Evolutionary conservation across 2,888 invertebrate species (phyloP).

Genomic region (Orthosia gothica): DNA sequence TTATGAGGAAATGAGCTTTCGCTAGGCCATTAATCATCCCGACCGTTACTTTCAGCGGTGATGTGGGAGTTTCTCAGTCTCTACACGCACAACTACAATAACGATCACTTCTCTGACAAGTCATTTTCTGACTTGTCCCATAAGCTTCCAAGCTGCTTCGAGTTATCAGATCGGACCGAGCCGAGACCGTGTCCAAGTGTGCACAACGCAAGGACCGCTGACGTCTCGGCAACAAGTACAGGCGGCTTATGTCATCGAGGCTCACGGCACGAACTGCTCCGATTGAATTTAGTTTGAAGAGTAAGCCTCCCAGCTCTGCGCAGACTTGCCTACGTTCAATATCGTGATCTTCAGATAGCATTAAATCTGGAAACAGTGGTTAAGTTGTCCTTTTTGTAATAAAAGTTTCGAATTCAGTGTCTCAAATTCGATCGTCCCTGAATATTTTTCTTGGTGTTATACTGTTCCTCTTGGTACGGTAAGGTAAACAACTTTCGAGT

Average conservation of each 20-base stretch:
- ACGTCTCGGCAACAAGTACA: constrained; percentile 6
- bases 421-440: neutral
- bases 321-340: neutral
- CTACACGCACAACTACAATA: constrained; percentile 2
- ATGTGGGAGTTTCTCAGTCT: neutral
- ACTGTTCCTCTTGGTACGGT: no score
- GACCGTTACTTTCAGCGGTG: neutral
- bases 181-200: constrained; percentile 26
- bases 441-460: neutral
- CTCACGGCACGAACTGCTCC: constrained; percentile 17
- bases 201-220: constrained; percentile 13
- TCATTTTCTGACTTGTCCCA: neutral
- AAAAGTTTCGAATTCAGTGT: no score
- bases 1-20: constrained; percentile 11
- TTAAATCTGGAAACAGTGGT: neutral
- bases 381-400: neutral
- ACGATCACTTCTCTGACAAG: neutral
- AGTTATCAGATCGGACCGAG: constrained; percentile 5
- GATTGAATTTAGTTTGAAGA: no score
- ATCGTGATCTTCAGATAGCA: neutral
- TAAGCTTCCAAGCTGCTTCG: neutral
- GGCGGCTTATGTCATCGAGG: neutral
- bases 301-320: neutral
- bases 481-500: neutral
- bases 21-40: neutral